Evolutionary conservation across 2,113 vertebrate genomes (phyloP), one percentile per base, ranked within the genome.

Genomic region (Tricholaema leucomelas): DNA sequence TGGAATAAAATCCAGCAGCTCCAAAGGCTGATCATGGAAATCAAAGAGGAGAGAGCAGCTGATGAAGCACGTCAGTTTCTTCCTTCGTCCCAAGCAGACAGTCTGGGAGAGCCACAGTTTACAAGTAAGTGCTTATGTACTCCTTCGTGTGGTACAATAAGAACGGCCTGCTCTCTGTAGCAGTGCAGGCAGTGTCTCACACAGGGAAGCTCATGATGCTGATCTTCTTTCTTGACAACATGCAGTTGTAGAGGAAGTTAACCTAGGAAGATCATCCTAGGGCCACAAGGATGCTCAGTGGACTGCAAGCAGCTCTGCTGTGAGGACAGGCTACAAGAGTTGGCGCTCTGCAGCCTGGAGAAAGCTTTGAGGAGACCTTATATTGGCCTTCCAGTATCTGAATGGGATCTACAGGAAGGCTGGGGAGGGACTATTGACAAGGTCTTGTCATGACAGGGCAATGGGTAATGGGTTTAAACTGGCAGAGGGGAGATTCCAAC

Each of bases 11-110:
- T 96, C 80, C 74, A 66, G 17, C 87, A 85, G 31, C 89, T 96
- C 63, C 61, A 15, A 78, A 92, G 42, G 28, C 4, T 96, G 74
- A 98, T 96, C 94, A 98, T 98, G 98, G 98, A 98, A 97, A 97
- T 98, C 94, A 98, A 98, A 91, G 98, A 97, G 70, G 98, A 98
- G 94, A 95, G 90, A 50, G 33, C 95, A 13, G 84, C 97, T 73
- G 97, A 97, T 64, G 97, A 97, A 95, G 95, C 94, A 54, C 97
- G 42, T 9, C 97, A 98, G 52, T 98, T 97, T 90, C 96, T 98
- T 42, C 91, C 97, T 31, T 61, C 96, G 16, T 82, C 95, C 40
- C 97, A 97, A 64, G 58, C 38, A 70, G 95, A 95, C 78, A 96
- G 87, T 10, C 19, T 94, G 14, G 93, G 92, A 78, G 95, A 97